Evolutionary conservation across 2,888 invertebrate genomes (phyloP), one percentile per base, ranked within the genome.

Genomic region (Drosophila austrosaltans): DNA sequence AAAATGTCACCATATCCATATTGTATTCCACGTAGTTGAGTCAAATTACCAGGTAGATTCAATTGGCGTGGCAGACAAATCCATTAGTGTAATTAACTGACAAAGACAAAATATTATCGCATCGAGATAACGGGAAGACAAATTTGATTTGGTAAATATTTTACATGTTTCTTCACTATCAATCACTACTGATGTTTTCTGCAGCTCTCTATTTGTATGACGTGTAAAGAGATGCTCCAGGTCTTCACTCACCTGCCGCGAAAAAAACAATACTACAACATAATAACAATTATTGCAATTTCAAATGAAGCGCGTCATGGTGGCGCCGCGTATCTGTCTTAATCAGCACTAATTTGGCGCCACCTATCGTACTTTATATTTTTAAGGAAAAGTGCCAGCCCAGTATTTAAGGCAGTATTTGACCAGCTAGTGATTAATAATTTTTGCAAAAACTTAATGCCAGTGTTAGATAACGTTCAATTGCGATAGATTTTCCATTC

Each of bases 91-190:
- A 73, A 73, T 73, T 73, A 39, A 12, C 22, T 10, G 40, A 16
- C 48, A 10, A 25, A n/a, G 39, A 57, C 56, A 57, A 57, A n/a
- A n/a, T 32, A 16, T 22, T 5, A 48, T 48, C 48, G 30, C 20
- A 30, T 32, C 12, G 48, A 39, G 56, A 22, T 36, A 25, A 57
- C 36, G 30, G 32, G 32, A 30, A 62, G 54, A 22, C 53, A 32
- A 65, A 67, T 57, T 59, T 22, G 54, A 56, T 63, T 71, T 58
- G 12, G 63, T 39, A n/a, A 64, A 61, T 40, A 22, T 22, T 62
- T 56, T 53, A 84, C 83, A 84, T 59, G 66, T 25, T 80, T 84
- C 64, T 71, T 10, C 79, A 84, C 82, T 80, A 77, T 74, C 74
- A 81, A 87, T 84, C 75, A 72, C 57, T 42, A 59, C 22, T 32